Conservation (phyloP, 2,888 invertebrate genomes). For the Drosophila differens region DNA sequence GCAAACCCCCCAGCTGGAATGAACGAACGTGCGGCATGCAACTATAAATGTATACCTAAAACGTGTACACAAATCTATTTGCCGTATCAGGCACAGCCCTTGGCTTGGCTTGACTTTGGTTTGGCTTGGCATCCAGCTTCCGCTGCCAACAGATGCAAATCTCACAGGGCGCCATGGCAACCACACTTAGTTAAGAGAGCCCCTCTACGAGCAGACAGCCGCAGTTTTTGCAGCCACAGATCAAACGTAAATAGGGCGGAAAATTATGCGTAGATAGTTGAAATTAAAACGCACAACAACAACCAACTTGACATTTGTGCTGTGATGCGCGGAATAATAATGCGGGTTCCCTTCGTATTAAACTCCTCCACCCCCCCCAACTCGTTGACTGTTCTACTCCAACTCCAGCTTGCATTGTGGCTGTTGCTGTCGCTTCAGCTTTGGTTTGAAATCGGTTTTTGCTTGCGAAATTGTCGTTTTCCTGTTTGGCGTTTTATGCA, state of each 20-base stretch:
- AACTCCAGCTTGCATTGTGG: constrained; percentile 3
- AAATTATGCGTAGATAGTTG: constrained; percentile 71
- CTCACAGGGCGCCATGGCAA: constrained; percentile 49
- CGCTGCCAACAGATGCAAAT: constrained; percentile 62
- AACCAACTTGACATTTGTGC: constrained; percentile 56
- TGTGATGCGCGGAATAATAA: constrained; percentile 24
- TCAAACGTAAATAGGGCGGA: constrained; percentile 72
- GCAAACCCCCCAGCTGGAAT: neutral
- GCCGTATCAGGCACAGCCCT: constrained; percentile 43
- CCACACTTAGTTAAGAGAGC: constrained; percentile 49
- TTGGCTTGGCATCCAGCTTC: constrained; percentile 37
- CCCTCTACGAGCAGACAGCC: constrained; percentile 4
- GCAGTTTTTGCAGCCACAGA: constrained; percentile 37
- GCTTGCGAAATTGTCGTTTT: constrained; percentile 68
- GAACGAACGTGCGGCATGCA: constrained; percentile 51
- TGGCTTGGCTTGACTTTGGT: constrained; percentile 28
- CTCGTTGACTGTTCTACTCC: neutral
- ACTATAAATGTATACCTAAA: constrained; percentile 22
- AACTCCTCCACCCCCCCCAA: neutral
- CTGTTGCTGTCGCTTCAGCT: constrained; percentile 17
- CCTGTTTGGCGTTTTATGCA: constrained; percentile 66
- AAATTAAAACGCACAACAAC: constrained; percentile 43
- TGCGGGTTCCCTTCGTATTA: constrained; percentile 26
- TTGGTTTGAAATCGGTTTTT: constrained; percentile 43
- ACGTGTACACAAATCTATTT: constrained; percentile 59